Evolutionary conservation across 2,888 invertebrate species (phyloP).

Genomic region (Deilephila porcellus): DNA sequence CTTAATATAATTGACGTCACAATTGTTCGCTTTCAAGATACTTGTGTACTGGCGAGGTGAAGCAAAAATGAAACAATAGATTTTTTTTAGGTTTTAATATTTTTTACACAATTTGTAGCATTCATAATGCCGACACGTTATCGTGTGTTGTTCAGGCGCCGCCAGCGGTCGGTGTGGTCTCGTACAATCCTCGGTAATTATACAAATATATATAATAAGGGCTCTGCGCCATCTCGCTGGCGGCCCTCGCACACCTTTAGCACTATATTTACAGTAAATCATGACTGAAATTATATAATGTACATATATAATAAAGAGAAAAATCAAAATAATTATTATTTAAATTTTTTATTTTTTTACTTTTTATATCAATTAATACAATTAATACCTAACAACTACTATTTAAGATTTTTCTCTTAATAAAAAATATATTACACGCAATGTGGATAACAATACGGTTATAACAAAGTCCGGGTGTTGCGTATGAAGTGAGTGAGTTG

Average conservation of each 20-base stretch:
- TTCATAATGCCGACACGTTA: slow-evolving; percentile 84
- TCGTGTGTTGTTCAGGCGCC: slow-evolving; percentile 64
- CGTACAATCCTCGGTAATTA: slow-evolving; percentile 61
- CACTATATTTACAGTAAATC: slow-evolving; percentile 81
- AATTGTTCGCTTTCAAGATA: too few species aligned
- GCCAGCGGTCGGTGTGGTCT: slow-evolving; percentile 62
- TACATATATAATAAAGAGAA: slow-evolving; percentile 82
- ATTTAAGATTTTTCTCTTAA: slow-evolving; percentile 83
- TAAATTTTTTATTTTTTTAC: slow-evolving; percentile 27
- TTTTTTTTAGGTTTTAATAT: slow-evolving; percentile 85
- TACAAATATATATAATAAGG: slow-evolving; percentile 70
- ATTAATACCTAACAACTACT: slow-evolving; percentile 81
- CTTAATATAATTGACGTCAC: too few species aligned
- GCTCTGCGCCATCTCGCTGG: slow-evolving; percentile 61
- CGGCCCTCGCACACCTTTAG: slow-evolving; percentile 67
- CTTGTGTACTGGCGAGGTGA: neutral
- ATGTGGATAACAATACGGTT: slow-evolving; percentile 76
- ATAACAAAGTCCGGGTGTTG: slow-evolving; percentile 72
- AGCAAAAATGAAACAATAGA: slow-evolving; percentile 68
- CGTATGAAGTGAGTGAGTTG: slow-evolving; percentile 55
- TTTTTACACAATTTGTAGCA: slow-evolving; percentile 86
- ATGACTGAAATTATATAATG: slow-evolving; percentile 83
- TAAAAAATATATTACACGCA: slow-evolving; percentile 83
- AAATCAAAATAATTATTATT: slow-evolving; percentile 75
- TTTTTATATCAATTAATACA: slow-evolving; percentile 75